Percentiles rank a stretch among this genome's conserved stretches.
phyloP scores from a whole-genome alignment of 2,888 invertebrate species.

The Eupithecia centaureata region DNA sequence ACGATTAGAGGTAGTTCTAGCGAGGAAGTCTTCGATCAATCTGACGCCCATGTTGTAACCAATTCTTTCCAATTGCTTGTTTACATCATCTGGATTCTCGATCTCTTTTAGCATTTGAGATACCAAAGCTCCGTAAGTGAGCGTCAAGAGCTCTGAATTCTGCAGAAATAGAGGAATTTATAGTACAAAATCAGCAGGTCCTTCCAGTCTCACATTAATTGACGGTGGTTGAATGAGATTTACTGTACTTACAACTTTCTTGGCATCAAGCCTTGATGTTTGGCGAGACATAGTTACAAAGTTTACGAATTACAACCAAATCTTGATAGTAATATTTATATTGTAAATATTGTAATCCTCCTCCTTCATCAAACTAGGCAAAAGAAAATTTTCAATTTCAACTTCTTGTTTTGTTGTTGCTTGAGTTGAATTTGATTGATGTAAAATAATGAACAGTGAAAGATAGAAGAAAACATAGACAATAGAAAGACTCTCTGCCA shows the following conservation, averaged over 20 bases:
- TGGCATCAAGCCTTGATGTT: slow-evolving; percentile 88
- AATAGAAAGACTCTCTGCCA: neutral
- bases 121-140: slow-evolving; percentile 99
- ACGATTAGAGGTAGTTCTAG: slow-evolving; percentile 93
- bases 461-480: neutral
- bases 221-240: neutral
- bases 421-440: neutral
- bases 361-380: too few relatives aligned
- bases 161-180: slow-evolving; percentile 66
- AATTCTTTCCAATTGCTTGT: slow-evolving; percentile 96
- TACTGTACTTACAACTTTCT: slow-evolving; percentile 87
- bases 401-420: neutral
- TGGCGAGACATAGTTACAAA: slow-evolving; percentile 86
- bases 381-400: too few relatives aligned
- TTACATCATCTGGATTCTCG: slow-evolving; percentile 98
- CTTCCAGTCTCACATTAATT: neutral
- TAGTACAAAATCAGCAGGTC: slow-evolving; percentile 8
- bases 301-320: neutral
- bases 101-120: slow-evolving; percentile 98
- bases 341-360: neutral
- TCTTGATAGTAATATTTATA: slow-evolving; percentile 8
- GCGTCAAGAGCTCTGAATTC: slow-evolving; percentile 98
- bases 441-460: neutral
- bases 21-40: slow-evolving; percentile 98
- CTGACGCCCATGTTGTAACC: slow-evolving; percentile 99